These are phyloP conservation scores for Phalloptychus januarius DNA, from an alignment of 2,797 vertebrate genomes.

Conservation along the genomic window DNA sequence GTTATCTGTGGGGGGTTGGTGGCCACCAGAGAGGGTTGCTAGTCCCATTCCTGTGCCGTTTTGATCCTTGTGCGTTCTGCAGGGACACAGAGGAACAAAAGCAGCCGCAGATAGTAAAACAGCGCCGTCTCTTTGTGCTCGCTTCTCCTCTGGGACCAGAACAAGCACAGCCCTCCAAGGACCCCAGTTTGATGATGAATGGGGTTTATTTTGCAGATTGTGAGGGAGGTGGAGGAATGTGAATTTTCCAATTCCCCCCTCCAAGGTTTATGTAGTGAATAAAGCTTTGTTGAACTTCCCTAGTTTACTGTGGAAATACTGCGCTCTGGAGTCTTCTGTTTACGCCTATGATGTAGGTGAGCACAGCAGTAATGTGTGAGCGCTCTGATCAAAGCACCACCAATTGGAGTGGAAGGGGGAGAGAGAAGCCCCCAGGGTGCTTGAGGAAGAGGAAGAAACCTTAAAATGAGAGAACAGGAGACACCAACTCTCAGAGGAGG, in stretches of 20 bases:
- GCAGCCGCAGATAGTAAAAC: constrained; percentile 20
- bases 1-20: constrained; percentile 40
- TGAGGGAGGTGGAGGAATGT: constrained; percentile 9
- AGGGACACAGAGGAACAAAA: constrained; percentile 2
- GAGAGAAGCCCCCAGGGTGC: constrained; percentile 19
- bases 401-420: neutral
- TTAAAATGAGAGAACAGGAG: constrained; percentile 58
- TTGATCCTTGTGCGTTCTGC: constrained; percentile 45
- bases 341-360: constrained; percentile 47
- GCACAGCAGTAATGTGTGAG: constrained; percentile 23
- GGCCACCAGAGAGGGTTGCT: constrained; percentile 8
- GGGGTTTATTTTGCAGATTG: constrained; percentile 53
- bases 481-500: constrained; percentile 39
- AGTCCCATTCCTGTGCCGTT: constrained; percentile 29
- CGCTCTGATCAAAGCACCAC: constrained; percentile 60
- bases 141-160: constrained; percentile 60
- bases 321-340: constrained; percentile 35
- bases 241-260: constrained; percentile 10
- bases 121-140: constrained; percentile 45
- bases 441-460: constrained; percentile 33
- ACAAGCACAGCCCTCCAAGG: constrained; percentile 26
- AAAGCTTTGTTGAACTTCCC: constrained; percentile 60
- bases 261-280: constrained; percentile 51
- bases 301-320: constrained; percentile 22
- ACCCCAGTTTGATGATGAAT: constrained; percentile 46